These are phyloP conservation scores for Ranitomeya imitator DNA, from an alignment of 2,113 vertebrate genomes.

Conservation along the genomic window DNA sequence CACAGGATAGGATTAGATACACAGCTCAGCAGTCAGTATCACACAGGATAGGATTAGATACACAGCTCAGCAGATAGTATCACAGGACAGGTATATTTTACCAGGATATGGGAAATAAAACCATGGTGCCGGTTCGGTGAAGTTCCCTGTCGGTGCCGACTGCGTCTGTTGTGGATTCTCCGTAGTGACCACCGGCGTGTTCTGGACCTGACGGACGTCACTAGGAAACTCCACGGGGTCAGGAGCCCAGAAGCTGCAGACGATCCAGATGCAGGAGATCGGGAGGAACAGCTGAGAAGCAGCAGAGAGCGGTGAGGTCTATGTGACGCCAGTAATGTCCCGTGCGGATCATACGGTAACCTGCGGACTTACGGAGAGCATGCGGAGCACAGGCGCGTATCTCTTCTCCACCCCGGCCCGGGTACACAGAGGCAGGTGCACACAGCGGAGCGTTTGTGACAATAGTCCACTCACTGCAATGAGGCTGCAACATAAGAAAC, in stretches of 20 bases:
- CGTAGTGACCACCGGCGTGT: background rate
- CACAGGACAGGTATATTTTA: conserved; percentile 51
- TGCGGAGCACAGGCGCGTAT: conserved; percentile 66
- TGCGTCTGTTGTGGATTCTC: conserved; percentile 25
- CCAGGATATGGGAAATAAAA: conserved; percentile 75
- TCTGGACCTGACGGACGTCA: conserved; percentile 52
- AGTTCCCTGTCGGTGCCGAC: conserved; percentile 59
- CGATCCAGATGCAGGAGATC: conserved; percentile 67
- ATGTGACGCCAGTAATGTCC: background rate
- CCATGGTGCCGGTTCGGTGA: conserved; percentile 68
- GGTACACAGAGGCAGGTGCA: conserved; percentile 62
- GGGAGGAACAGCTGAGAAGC: conserved; percentile 76
- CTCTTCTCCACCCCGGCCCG: conserved; percentile 51
- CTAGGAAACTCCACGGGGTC: background rate
- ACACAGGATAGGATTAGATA: background rate
- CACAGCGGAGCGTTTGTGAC: conserved; percentile 79
- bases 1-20: no score
- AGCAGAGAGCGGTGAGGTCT: background rate
- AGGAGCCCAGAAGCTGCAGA: conserved; percentile 68
- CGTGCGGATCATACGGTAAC: background rate
- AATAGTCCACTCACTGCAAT: conserved; percentile 73
- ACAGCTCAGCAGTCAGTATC: background rate
- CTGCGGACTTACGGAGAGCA: conserved; percentile 72
- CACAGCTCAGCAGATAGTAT: background rate
- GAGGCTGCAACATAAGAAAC: conserved; percentile 67